Percentiles rank a stretch among this genome's conserved stretches.
These are phyloP conservation scores for Drepanosiphum platanoidis DNA, from an alignment of 2,888 invertebrate genomes.

Conservation along the genomic window DNA sequence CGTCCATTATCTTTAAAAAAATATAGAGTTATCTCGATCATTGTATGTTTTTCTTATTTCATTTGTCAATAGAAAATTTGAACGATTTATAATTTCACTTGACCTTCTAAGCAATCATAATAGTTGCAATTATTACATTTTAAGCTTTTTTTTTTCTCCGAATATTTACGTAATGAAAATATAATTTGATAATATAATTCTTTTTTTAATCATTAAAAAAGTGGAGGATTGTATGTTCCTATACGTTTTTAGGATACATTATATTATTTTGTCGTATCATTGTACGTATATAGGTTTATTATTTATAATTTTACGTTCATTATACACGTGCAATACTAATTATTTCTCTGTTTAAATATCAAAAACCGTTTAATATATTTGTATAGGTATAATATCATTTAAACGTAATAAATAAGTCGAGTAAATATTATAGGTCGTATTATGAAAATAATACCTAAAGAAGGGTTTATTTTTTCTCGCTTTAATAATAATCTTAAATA, in stretches of 20 bases:
- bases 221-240: background rate
- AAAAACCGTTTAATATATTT: no score
- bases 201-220: background rate
- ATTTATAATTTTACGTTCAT: background rate
- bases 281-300: background rate
- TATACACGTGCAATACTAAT: background rate
- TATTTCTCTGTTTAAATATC: no score
- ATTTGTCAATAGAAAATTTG: conserved; percentile 50
- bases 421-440: background rate
- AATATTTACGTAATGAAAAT: no score
- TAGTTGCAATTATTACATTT: background rate
- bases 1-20: conserved; percentile 8
- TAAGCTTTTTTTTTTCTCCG: no score
- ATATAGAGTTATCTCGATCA: conserved; percentile 41
- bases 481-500: background rate
- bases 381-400: background rate
- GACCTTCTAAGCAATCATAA: conserved; percentile 27
- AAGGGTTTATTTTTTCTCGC: background rate
- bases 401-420: background rate
- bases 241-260: background rate
- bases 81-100: conserved; percentile 55
- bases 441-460: background rate
- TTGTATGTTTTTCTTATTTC: conserved; percentile 58
- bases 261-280: background rate
- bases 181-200: background rate